Evolutionary conservation across 1,140 invertebrate species (phyloP).

Genomic region (Drosophila hydei): DNA sequence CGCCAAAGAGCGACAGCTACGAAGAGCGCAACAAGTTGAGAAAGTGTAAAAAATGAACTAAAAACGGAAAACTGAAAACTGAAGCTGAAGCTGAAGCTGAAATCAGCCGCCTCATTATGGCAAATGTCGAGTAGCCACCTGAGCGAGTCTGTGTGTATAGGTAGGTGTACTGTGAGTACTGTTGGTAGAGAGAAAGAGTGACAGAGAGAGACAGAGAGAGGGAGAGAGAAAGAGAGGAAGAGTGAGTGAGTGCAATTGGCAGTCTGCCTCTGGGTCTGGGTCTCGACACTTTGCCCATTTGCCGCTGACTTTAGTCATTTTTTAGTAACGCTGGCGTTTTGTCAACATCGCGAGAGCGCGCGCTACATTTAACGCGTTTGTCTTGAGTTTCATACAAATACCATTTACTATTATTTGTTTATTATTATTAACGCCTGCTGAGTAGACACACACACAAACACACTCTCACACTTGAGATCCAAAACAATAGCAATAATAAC

Average conservation of each 20-base stretch:
- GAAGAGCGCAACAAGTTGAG: conserved; percentile 54
- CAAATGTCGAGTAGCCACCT: conserved; percentile 27
- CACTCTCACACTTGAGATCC: conserved; percentile 6
- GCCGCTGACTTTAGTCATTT: conserved; percentile 75
- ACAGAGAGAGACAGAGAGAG: conserved; percentile 35
- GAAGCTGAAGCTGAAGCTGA: conserved; percentile 34
- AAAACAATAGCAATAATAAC: conserved; percentile 39
- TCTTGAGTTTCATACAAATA: conserved; percentile 27
- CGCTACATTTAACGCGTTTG: conserved; percentile 32
- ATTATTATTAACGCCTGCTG: conserved; percentile 44
- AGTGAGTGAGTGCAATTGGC: conserved; percentile 51
- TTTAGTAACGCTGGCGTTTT: conserved; percentile 81
- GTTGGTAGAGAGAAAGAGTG: conserved; percentile 14
- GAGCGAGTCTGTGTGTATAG: conserved; percentile 13
- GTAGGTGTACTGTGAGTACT: conserved; percentile 16
- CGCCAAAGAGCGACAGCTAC: conserved; percentile 24
- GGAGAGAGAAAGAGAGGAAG: conserved; percentile 8
- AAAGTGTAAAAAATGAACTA: conserved; percentile 32
- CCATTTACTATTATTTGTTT: conserved; percentile 40
- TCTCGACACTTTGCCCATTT: conserved; percentile 64
- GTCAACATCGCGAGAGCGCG: conserved; percentile 76
- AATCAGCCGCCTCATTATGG: conserved; percentile 40
- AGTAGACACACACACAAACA: conserved; percentile 14
- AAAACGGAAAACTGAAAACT: conserved; percentile 30
- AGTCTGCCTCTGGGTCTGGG: conserved; percentile 47